A percentile compares a stretch with the other conserved stretches of the same genome.
Conservation (phyloP, 2,113 vertebrate species). For the Platycercus adscitus region DNA sequence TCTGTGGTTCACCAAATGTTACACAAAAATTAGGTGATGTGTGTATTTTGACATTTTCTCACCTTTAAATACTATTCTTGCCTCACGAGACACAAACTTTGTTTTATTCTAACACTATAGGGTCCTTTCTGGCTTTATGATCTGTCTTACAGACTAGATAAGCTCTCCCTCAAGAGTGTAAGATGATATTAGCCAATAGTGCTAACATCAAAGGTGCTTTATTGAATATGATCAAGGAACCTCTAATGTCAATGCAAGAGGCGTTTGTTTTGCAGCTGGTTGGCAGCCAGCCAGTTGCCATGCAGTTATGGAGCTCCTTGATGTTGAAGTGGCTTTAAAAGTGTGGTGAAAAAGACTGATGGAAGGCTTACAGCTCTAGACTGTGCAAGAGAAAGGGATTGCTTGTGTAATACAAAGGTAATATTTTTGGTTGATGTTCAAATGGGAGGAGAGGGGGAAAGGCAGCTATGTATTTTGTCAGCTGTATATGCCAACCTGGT, state of each 20-base stretch:
- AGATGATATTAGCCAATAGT: constrained; percentile 2
- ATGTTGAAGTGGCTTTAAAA: constrained; percentile 32
- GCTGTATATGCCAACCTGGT: not conserved
- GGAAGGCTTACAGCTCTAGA: not conserved
- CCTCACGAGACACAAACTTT: not conserved
- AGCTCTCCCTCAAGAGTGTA: constrained; percentile 20
- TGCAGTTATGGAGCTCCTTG: not conserved
- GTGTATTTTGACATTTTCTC: not conserved
- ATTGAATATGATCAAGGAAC: constrained; percentile 51
- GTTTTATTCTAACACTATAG: not conserved
- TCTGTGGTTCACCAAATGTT: not conserved
- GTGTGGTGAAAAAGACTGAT: constrained; percentile 23
- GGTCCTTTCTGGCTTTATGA: not conserved
- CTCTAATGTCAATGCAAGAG: constrained; percentile 33
- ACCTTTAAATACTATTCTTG: not conserved
- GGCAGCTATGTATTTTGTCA: not conserved
- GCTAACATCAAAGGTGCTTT: constrained; percentile 55
- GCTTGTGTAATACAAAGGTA: not conserved
- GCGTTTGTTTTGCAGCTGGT: constrained; percentile 20
- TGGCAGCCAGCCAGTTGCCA: constrained; percentile 41
- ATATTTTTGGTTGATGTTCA: not conserved
- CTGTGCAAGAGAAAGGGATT: not conserved
- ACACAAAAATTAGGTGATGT: not conserved
- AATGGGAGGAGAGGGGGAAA: not conserved
- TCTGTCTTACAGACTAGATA: not conserved